Evolutionary conservation across 2,797 vertebrate species (phyloP), one percentile per base, ranked within the genome.

Genomic region (Tadarida brasiliensis): DNA sequence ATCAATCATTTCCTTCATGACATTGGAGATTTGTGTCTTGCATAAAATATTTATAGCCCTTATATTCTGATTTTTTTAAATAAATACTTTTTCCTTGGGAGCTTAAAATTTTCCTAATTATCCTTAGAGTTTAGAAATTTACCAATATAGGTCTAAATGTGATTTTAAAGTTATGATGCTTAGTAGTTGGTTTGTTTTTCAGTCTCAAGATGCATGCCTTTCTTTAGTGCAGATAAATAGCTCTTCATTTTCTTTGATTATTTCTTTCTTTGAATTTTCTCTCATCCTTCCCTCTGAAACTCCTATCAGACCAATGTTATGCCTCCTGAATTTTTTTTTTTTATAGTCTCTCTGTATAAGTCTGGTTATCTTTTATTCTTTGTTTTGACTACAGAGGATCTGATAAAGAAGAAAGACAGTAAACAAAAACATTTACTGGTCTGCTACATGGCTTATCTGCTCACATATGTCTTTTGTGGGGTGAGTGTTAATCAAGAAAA

Each of bases 1-100:
- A 65, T 70, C n/a, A n/a, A 9, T 68, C 39, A 78, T 84, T 84
- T 91, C n/a, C 56, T 78, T 96, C n/a, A 54, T 76, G 67, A 26
- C 7, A 59, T 2, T 89, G 33, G 65, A 65, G 39, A 84, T 63
- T 74, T 63, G 14, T 51, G n/a, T 71, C 24, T 71, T 61, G 9
- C 47, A 9, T 91, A 91, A 77, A 35, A 76, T 77, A 19, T 70
- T 93, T 33, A 68, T 61, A 67, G 9, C 19, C 30, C 20, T 35
- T 87, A 63, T 82, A 87, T 35, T 87, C 33, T 90, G 22, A 47
- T 57, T 77, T 87, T 83, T 71, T 20, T 44, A 3, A 92, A 24
- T 26, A 65, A 4, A n/a, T 54, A 14, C 19, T 81, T 94, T 54
- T 80, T 16, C 47, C 28, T 81, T 87, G 81, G 19, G 68, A 70